phyloP scores from a whole-genome alignment of 2,797 vertebrate genomes.

The Notamacropus eugenii region DNA sequence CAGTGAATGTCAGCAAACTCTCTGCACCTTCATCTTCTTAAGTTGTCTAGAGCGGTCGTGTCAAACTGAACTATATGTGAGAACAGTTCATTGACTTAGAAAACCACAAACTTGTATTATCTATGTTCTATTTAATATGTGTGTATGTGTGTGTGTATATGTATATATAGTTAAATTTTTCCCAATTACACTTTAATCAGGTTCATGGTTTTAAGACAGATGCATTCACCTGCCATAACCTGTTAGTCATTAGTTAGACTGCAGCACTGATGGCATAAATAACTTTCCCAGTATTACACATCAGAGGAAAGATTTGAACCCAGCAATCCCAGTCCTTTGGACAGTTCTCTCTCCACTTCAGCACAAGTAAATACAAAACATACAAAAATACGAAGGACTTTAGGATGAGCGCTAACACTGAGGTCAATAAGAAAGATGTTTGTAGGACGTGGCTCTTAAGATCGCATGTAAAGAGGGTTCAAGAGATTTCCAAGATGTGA shows the following conservation, averaged over 20 bases:
- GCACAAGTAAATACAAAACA: neutral
- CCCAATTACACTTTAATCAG: neutral
- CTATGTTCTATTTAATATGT: neutral
- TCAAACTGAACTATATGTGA: neutral
- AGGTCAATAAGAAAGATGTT: neutral
- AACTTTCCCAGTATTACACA: neutral
- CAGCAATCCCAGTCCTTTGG: neutral
- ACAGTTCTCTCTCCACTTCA: neutral
- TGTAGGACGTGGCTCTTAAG: too few relatives aligned
- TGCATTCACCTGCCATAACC: neutral
- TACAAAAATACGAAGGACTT: neutral
- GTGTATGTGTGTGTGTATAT: too few relatives aligned
- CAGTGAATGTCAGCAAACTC: neutral
- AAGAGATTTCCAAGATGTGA: neutral
- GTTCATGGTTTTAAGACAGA: neutral
- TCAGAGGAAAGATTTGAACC: neutral
- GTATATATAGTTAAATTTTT: neutral
- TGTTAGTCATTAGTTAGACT: neutral
- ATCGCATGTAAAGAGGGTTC: neutral
- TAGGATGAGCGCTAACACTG: neutral
- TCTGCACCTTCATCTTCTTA: neutral
- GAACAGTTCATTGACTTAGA: too few relatives aligned
- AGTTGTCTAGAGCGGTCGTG: neutral
- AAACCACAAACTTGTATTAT: neutral
- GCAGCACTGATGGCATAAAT: neutral